These are phyloP conservation scores for Phalacrocorax carbo DNA, from an alignment of 2,113 vertebrate species.

Conservation along the genomic window DNA sequence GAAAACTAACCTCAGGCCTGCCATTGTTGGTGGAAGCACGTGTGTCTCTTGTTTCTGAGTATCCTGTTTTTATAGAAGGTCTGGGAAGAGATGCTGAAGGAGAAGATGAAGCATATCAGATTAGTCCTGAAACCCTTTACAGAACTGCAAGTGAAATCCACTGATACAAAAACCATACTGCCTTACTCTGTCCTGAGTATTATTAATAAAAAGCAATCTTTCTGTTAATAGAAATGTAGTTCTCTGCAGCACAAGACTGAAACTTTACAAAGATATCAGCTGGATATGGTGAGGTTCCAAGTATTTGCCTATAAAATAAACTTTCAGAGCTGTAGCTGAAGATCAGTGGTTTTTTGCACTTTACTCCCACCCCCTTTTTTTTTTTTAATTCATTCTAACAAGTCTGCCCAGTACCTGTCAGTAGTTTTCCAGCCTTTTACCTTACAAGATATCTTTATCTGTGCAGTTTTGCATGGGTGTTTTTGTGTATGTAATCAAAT, in stretches of 20 bases:
- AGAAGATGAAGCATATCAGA: neutral
- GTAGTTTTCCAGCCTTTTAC: neutral
- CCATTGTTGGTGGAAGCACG: accelerated
- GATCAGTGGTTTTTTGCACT: neutral
- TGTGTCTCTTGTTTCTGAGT: accelerated
- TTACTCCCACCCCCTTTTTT: accelerated
- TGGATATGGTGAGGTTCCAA: neutral
- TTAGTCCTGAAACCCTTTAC: neutral
- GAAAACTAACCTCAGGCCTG: neutral
- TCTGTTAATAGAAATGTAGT: neutral
- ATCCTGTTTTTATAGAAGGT: neutral
- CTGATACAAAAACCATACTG: neutral
- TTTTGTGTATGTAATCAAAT: conserved; percentile 21
- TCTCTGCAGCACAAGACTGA: neutral
- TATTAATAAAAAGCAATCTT: neutral
- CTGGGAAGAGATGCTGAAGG: neutral
- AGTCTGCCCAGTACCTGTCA: neutral
- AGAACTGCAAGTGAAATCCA: neutral
- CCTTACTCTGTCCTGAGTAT: neutral
- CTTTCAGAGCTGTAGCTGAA: neutral
- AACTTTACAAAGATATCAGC: neutral
- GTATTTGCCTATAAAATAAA: neutral
- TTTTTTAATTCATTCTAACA: neutral
- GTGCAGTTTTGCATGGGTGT: neutral
- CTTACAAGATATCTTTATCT: neutral